Evolutionary conservation across 2,113 vertebrate species (phyloP).

Genomic region (Argyrosomus japonicus): DNA sequence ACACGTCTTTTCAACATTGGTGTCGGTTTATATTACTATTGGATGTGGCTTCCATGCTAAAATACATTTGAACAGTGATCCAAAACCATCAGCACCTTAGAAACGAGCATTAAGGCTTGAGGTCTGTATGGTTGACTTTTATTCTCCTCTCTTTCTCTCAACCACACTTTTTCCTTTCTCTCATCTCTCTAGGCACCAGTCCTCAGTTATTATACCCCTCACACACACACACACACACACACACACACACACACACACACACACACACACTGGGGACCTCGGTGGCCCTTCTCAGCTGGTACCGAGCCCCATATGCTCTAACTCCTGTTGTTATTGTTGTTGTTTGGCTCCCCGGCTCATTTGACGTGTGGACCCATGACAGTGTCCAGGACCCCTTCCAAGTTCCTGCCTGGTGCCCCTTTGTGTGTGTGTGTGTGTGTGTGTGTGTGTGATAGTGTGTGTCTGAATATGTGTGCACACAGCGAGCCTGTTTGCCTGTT

Average conservation of each 20-base stretch:
- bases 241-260: conserved; percentile 18
- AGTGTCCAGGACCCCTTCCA: conserved; percentile 81
- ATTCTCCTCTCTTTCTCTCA: conserved; percentile 14
- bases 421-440: conserved; percentile 26
- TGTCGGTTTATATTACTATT: conserved; percentile 15
- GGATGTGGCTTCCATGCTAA: conserved; percentile 3
- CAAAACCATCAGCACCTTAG: conserved; percentile 27
- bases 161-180: conserved; percentile 53
- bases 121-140: neutral
- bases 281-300: conserved; percentile 79
- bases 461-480: neutral
- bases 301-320: conserved; percentile 78
- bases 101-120: neutral
- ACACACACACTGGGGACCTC: conserved; percentile 70
- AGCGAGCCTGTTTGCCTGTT: neutral
- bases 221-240: neutral
- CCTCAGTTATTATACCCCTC: conserved; percentile 54
- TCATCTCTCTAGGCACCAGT: conserved; percentile 61
- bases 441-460: conserved; percentile 27
- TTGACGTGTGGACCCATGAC: conserved; percentile 82
- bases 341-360: conserved; percentile 77
- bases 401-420: conserved; percentile 58
- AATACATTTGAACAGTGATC: conserved; percentile 12
- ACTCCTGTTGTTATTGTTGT: conserved; percentile 84
- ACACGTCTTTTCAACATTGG: conserved; percentile 5